phyloP scores from a whole-genome alignment of 2,888 invertebrate genomes.

The Eudemis profundana region DNA sequence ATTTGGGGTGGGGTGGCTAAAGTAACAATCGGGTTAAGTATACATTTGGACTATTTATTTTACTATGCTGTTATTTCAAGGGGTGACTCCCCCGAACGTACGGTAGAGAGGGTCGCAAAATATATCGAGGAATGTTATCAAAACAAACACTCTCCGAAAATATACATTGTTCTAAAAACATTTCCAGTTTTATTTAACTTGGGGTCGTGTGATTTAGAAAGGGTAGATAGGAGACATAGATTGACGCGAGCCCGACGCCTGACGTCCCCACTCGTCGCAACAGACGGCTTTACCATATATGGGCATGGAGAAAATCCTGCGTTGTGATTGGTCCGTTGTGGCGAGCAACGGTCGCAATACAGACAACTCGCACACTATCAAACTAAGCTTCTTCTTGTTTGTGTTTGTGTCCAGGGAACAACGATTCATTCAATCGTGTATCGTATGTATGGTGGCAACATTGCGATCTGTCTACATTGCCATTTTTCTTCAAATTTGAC shows the following conservation, averaged over 20 bases:
- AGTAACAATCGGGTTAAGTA: no score
- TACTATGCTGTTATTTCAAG: constrained; percentile 6
- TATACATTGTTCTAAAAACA: not conserved
- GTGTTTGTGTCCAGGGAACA: constrained; percentile 64
- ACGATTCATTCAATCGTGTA: constrained; percentile 66
- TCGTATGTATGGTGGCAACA: constrained; percentile 17
- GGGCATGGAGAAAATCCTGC: constrained; percentile 90
- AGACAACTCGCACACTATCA: constrained; percentile 64
- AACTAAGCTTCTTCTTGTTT: constrained; percentile 51
- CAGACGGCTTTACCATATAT: constrained; percentile 92
- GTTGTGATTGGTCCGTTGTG: constrained; percentile 87
- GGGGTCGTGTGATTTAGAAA: not conserved
- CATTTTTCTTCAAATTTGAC: constrained; percentile 3
- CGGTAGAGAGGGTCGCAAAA: not conserved
- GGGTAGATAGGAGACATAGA: not conserved
- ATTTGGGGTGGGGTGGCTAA: no score
- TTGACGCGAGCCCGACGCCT: no score
- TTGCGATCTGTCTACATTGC: constrained; percentile 11
- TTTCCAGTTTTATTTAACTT: no score
- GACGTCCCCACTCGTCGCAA: constrained; percentile 79
- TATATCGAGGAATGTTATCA: no score
- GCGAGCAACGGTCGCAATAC: constrained; percentile 82
- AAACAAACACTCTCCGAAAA: not conserved
- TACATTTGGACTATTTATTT: no score
- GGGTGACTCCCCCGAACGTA: not conserved